phyloP scores from a whole-genome alignment of 2,113 vertebrate genomes.

The Alces alces region DNA sequence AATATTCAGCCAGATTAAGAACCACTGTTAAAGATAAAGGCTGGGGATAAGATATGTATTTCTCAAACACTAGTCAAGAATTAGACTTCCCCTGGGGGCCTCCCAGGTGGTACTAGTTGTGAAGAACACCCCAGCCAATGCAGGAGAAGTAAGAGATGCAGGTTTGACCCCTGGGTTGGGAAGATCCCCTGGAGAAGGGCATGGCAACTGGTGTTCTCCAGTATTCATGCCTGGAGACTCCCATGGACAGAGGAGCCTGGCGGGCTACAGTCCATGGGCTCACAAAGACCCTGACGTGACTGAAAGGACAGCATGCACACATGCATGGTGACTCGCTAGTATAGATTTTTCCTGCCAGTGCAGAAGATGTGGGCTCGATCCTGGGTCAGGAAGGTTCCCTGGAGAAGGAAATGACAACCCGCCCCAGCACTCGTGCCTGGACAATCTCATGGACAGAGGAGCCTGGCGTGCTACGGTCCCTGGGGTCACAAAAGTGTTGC shows the following conservation, averaged over 20 bases:
- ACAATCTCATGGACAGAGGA: not conserved
- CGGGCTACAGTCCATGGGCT: not conserved
- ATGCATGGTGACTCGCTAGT: rapidly evolving
- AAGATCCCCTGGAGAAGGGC: not conserved
- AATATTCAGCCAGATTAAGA: not conserved
- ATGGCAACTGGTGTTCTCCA: not conserved
- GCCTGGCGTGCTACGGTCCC: not conserved
- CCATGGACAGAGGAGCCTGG: not conserved
- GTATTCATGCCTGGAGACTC: not conserved
- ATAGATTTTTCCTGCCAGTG: not conserved
- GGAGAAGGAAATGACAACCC: not conserved
- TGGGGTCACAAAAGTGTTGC: not conserved
- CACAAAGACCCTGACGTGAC: not conserved
- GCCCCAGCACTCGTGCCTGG: not conserved
- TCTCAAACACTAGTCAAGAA: not conserved
- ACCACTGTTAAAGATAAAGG: not conserved
- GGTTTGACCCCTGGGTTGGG: not conserved
- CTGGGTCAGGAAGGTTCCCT: not conserved
- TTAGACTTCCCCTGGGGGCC: not conserved
- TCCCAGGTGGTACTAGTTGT: not conserved
- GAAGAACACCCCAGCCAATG: not conserved
- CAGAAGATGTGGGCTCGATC: not conserved
- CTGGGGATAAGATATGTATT: not conserved
- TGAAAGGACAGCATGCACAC: not conserved
- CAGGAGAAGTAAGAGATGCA: not conserved